phyloP scores from a whole-genome alignment of 2,113 vertebrate species.

The Sitta europaea region DNA sequence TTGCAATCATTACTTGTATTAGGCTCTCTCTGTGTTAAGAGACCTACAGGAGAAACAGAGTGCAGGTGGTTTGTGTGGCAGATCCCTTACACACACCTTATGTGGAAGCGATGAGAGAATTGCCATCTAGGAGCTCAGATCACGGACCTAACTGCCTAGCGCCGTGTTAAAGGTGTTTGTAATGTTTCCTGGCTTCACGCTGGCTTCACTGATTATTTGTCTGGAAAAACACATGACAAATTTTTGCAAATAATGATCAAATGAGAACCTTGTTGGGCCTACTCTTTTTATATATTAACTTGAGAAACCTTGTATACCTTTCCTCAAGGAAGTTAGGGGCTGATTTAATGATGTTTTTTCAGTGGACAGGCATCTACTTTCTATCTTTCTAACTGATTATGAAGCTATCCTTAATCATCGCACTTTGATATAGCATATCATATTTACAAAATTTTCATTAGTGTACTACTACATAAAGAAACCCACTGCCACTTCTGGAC shows the following conservation, averaged over 20 bases:
- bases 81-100: not conserved
- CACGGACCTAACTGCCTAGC: not conserved
- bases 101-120: not conserved
- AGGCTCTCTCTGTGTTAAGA: not conserved
- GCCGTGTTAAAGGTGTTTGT: not conserved
- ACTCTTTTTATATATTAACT: not conserved
- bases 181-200: not conserved
- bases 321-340: not conserved
- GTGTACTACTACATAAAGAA: not conserved
- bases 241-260: not conserved
- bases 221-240: not conserved
- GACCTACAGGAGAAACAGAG: not conserved
- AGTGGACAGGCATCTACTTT: not conserved
- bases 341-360: not conserved
- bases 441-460: not conserved
- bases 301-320: not conserved
- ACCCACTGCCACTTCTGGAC: not conserved
- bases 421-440: not conserved
- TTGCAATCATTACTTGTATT: not conserved
- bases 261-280: not conserved
- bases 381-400: not conserved
- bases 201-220: not conserved
- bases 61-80: not conserved
- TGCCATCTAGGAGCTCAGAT: not conserved
- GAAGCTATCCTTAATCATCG: not conserved